A percentile compares a stretch with the other conserved stretches of the same genome.
These are phyloP conservation scores for Benthochromis sp. DNA, from an alignment of 2,113 vertebrate species.

Conservation along the genomic window DNA sequence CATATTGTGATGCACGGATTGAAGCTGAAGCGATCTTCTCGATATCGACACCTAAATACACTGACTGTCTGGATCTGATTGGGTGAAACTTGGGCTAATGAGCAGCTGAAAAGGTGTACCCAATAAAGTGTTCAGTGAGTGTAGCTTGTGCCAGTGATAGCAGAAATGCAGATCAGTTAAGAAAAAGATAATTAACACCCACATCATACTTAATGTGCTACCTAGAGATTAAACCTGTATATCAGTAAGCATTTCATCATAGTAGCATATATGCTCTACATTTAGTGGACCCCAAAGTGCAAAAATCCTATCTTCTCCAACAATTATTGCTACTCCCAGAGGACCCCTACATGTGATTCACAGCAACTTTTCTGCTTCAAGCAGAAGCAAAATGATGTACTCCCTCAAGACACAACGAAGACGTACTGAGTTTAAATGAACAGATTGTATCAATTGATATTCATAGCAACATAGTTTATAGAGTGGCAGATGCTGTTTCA, in stretches of 20 bases:
- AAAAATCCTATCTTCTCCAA: neutral
- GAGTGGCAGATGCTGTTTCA: neutral
- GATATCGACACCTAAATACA: neutral
- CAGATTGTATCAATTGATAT: neutral
- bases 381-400: neutral
- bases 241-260: neutral
- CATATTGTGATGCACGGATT: neutral
- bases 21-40: neutral
- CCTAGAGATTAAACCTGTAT: neutral
- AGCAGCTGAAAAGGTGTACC: neutral
- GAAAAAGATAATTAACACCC: neutral
- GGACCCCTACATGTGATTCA: neutral
- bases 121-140: neutral
- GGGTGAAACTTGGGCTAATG: neutral
- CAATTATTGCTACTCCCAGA: neutral
- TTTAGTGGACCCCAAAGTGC: neutral
- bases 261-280: neutral
- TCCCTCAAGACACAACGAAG: neutral
- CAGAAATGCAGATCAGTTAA: neutral
- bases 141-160: neutral
- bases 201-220: neutral
- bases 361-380: neutral
- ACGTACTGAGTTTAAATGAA: neutral
- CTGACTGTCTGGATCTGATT: neutral
- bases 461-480: neutral